phyloP scores from a whole-genome alignment of 2,797 vertebrate genomes.

The Hybognathus amarus region DNA sequence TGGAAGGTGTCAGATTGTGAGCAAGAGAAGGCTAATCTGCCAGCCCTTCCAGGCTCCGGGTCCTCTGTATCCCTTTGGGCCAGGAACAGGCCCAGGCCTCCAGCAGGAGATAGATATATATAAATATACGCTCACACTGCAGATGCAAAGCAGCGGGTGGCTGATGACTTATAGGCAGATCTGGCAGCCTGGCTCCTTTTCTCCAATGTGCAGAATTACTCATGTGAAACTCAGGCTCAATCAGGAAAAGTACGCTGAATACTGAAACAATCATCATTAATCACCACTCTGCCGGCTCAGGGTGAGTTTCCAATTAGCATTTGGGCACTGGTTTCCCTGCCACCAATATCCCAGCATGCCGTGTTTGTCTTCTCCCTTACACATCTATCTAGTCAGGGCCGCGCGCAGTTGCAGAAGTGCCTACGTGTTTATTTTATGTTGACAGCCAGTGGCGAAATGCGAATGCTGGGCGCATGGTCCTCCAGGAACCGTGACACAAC shows the following conservation, averaged over 20 bases:
- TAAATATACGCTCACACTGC: slow-evolving; percentile 11
- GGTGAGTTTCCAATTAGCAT: slow-evolving; percentile 62
- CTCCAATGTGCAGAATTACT: slow-evolving; percentile 52
- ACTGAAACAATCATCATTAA: slow-evolving; percentile 64
- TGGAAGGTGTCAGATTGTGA: slow-evolving; percentile 71
- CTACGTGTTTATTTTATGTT: slow-evolving; percentile 51
- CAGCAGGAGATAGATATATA: slow-evolving; percentile 9
- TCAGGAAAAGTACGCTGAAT: slow-evolving; percentile 58
- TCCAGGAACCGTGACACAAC: slow-evolving; percentile 12
- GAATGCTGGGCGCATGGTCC: slow-evolving; percentile 3
- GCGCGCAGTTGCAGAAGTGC: slow-evolving; percentile 32
- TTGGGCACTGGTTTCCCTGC: slow-evolving; percentile 54
- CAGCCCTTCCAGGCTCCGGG: not conserved
- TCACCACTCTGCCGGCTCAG: slow-evolving; percentile 54
- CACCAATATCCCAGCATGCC: slow-evolving; percentile 58
- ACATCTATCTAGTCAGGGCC: slow-evolving; percentile 43
- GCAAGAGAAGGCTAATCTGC: slow-evolving; percentile 63
- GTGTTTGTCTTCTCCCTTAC: slow-evolving; percentile 51
- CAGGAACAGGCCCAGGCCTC: slow-evolving; percentile 35
- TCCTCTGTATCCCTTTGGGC: slow-evolving; percentile 35
- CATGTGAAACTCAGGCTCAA: slow-evolving; percentile 58
- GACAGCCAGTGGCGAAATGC: not conserved
- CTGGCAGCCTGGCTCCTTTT: slow-evolving; percentile 49
- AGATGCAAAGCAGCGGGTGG: slow-evolving; percentile 44
- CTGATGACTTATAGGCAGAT: slow-evolving; percentile 57